A percentile compares a stretch with the other conserved stretches of the same genome.
These are phyloP conservation scores for Ibycter americanus DNA, from an alignment of 2,797 vertebrate genomes.

Conservation along the genomic window DNA sequence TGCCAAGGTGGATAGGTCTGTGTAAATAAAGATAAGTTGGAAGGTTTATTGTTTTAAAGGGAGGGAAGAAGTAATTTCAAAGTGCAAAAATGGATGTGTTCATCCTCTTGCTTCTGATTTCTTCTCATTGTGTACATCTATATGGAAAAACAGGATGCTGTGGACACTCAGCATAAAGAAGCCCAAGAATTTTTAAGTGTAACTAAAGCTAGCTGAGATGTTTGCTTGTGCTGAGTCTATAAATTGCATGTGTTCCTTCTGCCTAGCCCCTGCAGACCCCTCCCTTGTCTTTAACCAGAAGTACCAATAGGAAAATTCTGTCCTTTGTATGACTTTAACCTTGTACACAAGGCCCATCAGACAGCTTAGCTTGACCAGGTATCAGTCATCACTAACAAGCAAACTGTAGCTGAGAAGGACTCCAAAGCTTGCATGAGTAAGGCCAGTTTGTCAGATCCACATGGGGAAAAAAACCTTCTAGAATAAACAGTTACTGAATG, in stretches of 20 bases:
- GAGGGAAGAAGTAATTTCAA: background rate
- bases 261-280: background rate
- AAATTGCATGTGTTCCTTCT: background rate
- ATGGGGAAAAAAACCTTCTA: background rate
- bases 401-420: background rate
- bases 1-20: background rate
- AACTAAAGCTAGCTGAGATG: background rate
- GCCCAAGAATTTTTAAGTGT: accelerated
- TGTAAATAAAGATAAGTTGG: conserved; percentile 40
- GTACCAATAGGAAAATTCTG: background rate
- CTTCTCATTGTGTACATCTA: background rate
- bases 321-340: background rate
- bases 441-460: background rate
- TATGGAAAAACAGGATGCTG: background rate
- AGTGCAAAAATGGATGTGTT: background rate
- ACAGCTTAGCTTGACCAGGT: background rate
- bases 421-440: background rate
- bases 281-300: background rate
- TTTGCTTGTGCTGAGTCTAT: background rate
- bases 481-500: background rate
- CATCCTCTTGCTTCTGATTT: background rate
- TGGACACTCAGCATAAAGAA: background rate
- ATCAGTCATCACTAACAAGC: background rate
- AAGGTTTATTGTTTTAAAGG: background rate
- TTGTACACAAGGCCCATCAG: background rate